A percentile compares a stretch with the other conserved stretches of the same genome.
These are phyloP conservation scores for Mellilla xanthometata DNA, from an alignment of 2,888 invertebrate genomes.

Conservation along the genomic window DNA sequence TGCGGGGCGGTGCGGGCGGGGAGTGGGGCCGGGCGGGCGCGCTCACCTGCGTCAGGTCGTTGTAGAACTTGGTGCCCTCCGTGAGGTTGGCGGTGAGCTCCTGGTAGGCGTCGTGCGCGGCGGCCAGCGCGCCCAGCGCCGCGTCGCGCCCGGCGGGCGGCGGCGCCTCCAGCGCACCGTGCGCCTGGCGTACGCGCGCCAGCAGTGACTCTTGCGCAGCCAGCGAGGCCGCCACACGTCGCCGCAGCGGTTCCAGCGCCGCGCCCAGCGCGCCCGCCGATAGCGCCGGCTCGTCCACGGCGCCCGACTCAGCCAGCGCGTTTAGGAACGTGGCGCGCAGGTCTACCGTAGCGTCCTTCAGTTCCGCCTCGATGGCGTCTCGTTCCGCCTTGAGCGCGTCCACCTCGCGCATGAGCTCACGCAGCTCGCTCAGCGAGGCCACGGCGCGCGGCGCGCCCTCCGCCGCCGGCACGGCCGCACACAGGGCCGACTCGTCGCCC, in stretches of 20 bases:
- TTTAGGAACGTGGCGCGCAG: slow-evolving; percentile 49
- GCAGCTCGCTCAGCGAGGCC: slow-evolving; percentile 61
- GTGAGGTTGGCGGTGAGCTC: slow-evolving; percentile 95
- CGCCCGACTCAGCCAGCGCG: slow-evolving; percentile 91
- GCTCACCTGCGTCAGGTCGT: slow-evolving; percentile 91
- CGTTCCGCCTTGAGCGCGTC: slow-evolving; percentile 94
- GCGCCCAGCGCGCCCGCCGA: slow-evolving; percentile 92
- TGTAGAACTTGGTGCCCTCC: slow-evolving; percentile 98
- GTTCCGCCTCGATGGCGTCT: slow-evolving; percentile 89
- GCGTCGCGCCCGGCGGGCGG: slow-evolving; percentile 87
- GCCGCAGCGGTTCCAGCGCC: slow-evolving; percentile 83
- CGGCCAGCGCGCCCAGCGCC: slow-evolving; percentile 92
- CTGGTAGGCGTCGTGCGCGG: slow-evolving; percentile 95
- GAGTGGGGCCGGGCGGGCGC: background rate
- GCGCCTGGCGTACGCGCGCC: slow-evolving; percentile 68
- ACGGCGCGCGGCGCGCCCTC: slow-evolving; percentile 73
- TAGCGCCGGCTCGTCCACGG: slow-evolving; percentile 91
- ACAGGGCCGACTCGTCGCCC: slow-evolving; percentile 86
- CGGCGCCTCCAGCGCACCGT: slow-evolving; percentile 74
- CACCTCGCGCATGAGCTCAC: slow-evolving; percentile 89
- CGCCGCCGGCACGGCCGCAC: slow-evolving; percentile 87
- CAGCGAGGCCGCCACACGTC: slow-evolving; percentile 85
- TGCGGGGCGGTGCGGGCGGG: background rate
- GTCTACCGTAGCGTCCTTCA: slow-evolving; percentile 86
- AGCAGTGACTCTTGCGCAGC: slow-evolving; percentile 83